phyloP scores from a whole-genome alignment of 1,140 invertebrate genomes.

The Conopomorpha cramerella region DNA sequence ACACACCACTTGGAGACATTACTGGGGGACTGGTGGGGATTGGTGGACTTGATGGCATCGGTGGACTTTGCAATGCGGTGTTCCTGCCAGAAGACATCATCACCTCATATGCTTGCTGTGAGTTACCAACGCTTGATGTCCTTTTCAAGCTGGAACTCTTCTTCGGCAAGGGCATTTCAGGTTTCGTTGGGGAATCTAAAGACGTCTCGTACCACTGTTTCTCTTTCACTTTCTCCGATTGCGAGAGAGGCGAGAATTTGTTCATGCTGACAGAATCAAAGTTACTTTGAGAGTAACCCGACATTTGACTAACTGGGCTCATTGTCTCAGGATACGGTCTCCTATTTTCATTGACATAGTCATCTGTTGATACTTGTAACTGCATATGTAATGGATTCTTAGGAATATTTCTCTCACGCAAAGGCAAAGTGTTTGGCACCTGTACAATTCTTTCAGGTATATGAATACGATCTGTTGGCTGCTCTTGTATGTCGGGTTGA shows the following conservation, averaged over 20 bases:
- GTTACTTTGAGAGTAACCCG: conserved; percentile 34
- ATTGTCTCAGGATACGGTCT: conserved; percentile 29
- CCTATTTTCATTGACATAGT: conserved; percentile 32
- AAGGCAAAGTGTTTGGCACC: conserved; percentile 38
- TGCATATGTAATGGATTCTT: conserved; percentile 39
- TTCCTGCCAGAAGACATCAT: conserved; percentile 43
- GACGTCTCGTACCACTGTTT: conserved; percentile 79
- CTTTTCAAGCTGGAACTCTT: conserved; percentile 42
- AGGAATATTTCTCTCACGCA: conserved; percentile 35
- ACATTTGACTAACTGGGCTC: conserved; percentile 44
- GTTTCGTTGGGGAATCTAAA: conserved; percentile 63
- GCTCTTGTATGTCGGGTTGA: conserved; percentile 43
- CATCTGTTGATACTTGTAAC: conserved; percentile 44
- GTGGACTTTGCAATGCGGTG: conserved; percentile 43
- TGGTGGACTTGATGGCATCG: too few species aligned
- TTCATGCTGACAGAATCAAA: conserved; percentile 47
- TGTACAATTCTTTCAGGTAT: conserved; percentile 24
- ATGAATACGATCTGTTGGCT: conserved; percentile 21
- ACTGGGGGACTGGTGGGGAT: conserved; percentile 38
- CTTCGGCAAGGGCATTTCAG: conserved; percentile 28
- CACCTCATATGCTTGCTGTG: conserved; percentile 44
- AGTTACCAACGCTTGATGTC: conserved; percentile 45
- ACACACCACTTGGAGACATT: conserved; percentile 57
- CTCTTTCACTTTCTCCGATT: conserved; percentile 54
- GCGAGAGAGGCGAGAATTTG: conserved; percentile 40